Evolutionary conservation across 2,797 vertebrate species (phyloP), one percentile per base, ranked within the genome.

Genomic region (Sebastolobus altivelis): DNA sequence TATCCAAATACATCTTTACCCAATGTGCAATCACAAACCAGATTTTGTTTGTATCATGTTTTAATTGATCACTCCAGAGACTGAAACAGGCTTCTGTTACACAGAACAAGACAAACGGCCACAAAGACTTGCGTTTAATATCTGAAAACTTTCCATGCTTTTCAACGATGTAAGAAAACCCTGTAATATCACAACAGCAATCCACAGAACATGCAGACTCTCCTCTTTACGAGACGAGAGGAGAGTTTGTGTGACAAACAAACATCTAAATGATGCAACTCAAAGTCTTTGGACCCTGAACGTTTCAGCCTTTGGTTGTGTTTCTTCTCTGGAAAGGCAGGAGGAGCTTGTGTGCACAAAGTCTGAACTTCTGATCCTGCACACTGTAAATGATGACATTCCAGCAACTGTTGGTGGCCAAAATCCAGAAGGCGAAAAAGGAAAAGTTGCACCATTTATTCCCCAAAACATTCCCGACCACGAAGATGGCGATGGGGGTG

Each of bases 381-480:
- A 95, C 94, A 0, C 96, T 96, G 84, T 96, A 97, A 49, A 96
- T 96, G 0, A 97, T 92, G 8, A 96, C 95, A 58, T 97, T 96
- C 86, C 95, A 96, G 90, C 96, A 96, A 37, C 96, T 97, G 88
- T 96, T 97, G 4, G 93, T 83, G 8, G 95, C 90, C 88, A 97
- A 88, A 79, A 96, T 95, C 96, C 96, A 97, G 80, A 97, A 97
- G n/a, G 96, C 93, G 46, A 96, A 94, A 72, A 96, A 96, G 0
- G 96, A 96, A 69, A 97, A 97, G 82, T 91, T 95, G 86, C 96
- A 96, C 96, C 96, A 97, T 69, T 92, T 79, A 37, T 96, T 95
- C 11, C 96, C 96, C 74, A 95, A 37, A 37, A 96, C 96, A 3
- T 96, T 96, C 4, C 96, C 96, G 0, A 96, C 94, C 2, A 97